A percentile compares a stretch with the other conserved stretches of the same genome.
These are phyloP conservation scores for Grammomys surdaster DNA, from an alignment of 2,113 vertebrate genomes.

Conservation along the genomic window DNA sequence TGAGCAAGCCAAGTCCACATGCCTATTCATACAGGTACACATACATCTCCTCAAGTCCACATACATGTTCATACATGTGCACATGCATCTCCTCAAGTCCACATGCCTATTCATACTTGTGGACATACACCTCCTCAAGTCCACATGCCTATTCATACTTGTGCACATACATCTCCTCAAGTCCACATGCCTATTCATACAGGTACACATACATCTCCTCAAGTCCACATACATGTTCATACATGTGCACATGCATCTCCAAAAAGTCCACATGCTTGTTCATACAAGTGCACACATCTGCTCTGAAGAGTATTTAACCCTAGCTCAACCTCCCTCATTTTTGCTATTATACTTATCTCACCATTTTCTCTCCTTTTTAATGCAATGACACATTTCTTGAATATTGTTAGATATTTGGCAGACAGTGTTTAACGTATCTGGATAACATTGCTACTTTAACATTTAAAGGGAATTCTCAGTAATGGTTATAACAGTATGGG, in stretches of 20 bases:
- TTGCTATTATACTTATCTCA: neutral
- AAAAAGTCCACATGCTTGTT: neutral
- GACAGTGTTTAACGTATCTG: neutral
- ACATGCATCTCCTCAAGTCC: neutral
- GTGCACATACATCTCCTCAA: neutral
- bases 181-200: neutral
- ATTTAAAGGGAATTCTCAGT: neutral
- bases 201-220: neutral
- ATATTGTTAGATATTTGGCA: conserved; percentile 24
- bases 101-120: neutral
- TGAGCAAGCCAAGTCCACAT: neutral
- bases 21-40: neutral
- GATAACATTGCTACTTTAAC: neutral
- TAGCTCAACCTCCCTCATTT: neutral
- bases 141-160: too few relatives aligned
- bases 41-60: neutral
- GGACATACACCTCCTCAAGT: neutral
- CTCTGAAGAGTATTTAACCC: neutral
- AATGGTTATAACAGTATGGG: neutral
- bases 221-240: neutral
- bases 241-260: neutral
- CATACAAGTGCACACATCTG: neutral
- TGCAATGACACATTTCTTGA: neutral
- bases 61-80: neutral
- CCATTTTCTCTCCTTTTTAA: neutral